Base-by-base conservation (phyloP, 2,888 invertebrate genomes). In the Hypomecis punctinalis region DNA sequence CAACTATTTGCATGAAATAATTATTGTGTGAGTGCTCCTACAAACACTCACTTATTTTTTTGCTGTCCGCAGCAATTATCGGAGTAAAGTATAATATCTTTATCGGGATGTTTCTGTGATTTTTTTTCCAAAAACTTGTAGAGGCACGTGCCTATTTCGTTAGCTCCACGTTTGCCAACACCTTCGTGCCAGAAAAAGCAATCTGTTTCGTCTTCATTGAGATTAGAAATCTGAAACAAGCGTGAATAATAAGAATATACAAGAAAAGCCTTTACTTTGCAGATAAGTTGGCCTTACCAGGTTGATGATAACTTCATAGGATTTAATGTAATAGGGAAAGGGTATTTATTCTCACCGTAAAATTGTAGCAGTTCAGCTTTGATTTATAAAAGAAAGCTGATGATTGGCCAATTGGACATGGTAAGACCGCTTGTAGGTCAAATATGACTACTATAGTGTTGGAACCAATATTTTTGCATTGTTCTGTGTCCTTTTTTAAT, bases 11-110 rank as follows among this genome's bases (percentile, higher is more conserved):
- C 23, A 23, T 23, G 23, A 23, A 23, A 23, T 23, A 23, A 23
- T 23, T 23, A 23, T 23, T 23, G 23, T 23, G 23, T 23, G 23
- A 23, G 23, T 23, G 23, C 23, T 23, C 23, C 23, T 23, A 23
- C 23, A 23, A 23, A 23, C 23, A 23, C 23, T 23, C 23, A 23
- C 23, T 67, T 67, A 58, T 73, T 74, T 61, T 74, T 73, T 63
- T 74, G 73, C 45, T 73, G 71, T 5, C 72, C 73, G 35, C 73
- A 73, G 13, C 74, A 73, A 13, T 73, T 73, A 52, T 72, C 69
- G 0, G 66, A 68, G 42, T 64, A 72, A 60, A 72, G 70, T 58
- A 66, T 66, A 9, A 71, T 64, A 53, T 75, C 63, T 43, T 42
- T 60, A 56, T 71, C 35, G 0, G 71, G 70, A 53, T 69, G 60